Evolutionary conservation across 2,797 vertebrate genomes (phyloP).

Genomic region (Podarcis lilfordi): DNA sequence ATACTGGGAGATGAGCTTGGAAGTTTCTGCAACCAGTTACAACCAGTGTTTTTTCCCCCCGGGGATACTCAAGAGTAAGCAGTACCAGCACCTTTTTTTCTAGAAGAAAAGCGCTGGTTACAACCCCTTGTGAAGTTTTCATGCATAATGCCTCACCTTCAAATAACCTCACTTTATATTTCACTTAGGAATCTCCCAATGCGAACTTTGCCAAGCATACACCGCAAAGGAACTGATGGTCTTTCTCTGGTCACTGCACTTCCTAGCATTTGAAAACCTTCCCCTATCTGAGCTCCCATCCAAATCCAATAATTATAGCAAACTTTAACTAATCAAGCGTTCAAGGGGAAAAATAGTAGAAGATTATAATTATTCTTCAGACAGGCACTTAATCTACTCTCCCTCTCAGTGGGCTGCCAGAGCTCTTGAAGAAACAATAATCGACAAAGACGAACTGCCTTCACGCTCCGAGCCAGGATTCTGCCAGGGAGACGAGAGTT

Average conservation of each 20-base stretch:
- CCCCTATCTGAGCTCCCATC: background rate
- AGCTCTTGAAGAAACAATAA: constrained; percentile 5
- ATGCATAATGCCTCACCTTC: background rate
- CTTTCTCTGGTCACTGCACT: background rate
- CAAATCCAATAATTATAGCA: background rate
- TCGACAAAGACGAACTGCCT: background rate
- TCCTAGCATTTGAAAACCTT: background rate
- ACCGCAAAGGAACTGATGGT: background rate
- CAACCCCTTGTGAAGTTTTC: background rate
- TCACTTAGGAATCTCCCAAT: background rate
- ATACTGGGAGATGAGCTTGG: no score
- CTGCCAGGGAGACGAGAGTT: no score
- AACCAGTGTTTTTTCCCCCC: no score
- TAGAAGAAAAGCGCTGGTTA: no score
- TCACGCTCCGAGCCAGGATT: no score
- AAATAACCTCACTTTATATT: background rate
- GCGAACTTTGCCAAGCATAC: background rate
- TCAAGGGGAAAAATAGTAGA: background rate
- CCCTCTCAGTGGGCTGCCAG: background rate
- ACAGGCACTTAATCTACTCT: background rate
- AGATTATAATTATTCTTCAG: background rate
- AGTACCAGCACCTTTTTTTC: no score
- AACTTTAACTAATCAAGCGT: background rate
- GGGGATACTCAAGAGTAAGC: no score
- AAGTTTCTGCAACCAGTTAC: no score